A percentile compares a stretch with the other conserved stretches of the same genome.
Evolutionary conservation across 2,888 invertebrate species (phyloP).

Genomic region (Amblyteles armatorius): DNA sequence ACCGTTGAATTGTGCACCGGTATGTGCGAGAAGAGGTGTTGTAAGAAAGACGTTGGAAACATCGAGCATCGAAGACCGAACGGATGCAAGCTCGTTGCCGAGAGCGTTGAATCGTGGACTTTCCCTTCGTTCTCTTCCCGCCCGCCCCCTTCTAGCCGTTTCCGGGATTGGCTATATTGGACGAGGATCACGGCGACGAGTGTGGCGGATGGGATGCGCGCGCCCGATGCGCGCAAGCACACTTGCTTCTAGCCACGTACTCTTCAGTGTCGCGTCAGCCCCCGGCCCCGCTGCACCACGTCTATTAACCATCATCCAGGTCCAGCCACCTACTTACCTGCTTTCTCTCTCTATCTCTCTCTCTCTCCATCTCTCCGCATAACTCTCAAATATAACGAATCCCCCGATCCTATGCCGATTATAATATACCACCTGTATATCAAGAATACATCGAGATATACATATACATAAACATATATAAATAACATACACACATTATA

Average conservation of each 20-base stretch:
- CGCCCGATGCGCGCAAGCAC: constrained; percentile 72
- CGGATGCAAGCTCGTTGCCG: background rate
- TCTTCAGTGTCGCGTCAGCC: constrained; percentile 84
- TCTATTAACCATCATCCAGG: constrained; percentile 80
- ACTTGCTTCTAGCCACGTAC: constrained; percentile 73
- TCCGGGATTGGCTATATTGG: constrained; percentile 73
- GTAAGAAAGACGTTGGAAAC: background rate
- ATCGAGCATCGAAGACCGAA: background rate
- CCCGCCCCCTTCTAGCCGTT: constrained; percentile 43
- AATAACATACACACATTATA: constrained; percentile 21
- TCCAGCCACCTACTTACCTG: constrained; percentile 80
- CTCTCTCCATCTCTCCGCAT: constrained; percentile 60
- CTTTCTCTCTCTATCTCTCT: constrained; percentile 68
- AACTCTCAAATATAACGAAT: constrained; percentile 51
- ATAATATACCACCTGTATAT: constrained; percentile 24
- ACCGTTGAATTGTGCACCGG: background rate
- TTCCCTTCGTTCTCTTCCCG: constrained; percentile 10
- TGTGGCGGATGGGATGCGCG: constrained; percentile 76
- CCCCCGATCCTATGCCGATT: constrained; percentile 18
- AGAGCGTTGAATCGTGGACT: constrained; percentile 11
- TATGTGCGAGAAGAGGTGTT: background rate
- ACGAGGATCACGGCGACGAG: constrained; percentile 52
- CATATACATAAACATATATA: background rate
- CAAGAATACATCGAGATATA: constrained; percentile 3
- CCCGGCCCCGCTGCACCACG: constrained; percentile 84